A percentile compares a stretch with the other conserved stretches of the same genome.
These are phyloP conservation scores for Smithornis capensis DNA, from an alignment of 2,113 vertebrate species.

Conservation along the genomic window DNA sequence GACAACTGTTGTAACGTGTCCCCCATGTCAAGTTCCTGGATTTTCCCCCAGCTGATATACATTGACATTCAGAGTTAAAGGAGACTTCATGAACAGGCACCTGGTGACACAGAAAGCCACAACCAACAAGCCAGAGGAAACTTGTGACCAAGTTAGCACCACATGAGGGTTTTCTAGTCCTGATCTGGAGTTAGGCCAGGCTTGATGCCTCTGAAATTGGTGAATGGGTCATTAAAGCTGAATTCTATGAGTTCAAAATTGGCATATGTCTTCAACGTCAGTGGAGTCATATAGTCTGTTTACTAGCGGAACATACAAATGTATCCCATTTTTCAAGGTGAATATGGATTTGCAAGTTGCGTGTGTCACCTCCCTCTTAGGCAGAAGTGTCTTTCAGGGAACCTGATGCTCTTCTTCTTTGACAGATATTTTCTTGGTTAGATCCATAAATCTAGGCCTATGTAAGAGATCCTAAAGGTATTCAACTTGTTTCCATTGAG, in stretches of 20 bases:
- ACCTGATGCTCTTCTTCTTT: neutral
- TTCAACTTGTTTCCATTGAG: neutral
- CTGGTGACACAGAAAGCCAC: neutral
- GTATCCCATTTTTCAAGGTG: neutral
- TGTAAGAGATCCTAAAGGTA: neutral
- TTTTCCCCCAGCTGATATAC: accelerated
- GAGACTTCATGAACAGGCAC: neutral
- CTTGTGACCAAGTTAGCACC: neutral
- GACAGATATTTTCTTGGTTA: neutral
- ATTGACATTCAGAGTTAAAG: neutral
- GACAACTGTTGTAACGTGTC: neutral
- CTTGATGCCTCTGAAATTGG: neutral
- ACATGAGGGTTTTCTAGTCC: neutral
- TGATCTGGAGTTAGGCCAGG: neutral
- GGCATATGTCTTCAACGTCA: neutral
- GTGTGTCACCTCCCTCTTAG: neutral
- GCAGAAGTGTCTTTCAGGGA: neutral
- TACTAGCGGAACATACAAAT: neutral
- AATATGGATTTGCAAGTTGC: neutral
- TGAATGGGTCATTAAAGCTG: neutral
- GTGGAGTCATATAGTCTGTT: neutral
- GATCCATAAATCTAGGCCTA: neutral
- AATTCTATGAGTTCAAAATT: neutral
- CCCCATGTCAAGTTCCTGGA: neutral
- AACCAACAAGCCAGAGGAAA: neutral